These are phyloP conservation scores for Saxidomus purpurata DNA, from an alignment of 1,140 invertebrate genomes.

Conservation along the genomic window DNA sequence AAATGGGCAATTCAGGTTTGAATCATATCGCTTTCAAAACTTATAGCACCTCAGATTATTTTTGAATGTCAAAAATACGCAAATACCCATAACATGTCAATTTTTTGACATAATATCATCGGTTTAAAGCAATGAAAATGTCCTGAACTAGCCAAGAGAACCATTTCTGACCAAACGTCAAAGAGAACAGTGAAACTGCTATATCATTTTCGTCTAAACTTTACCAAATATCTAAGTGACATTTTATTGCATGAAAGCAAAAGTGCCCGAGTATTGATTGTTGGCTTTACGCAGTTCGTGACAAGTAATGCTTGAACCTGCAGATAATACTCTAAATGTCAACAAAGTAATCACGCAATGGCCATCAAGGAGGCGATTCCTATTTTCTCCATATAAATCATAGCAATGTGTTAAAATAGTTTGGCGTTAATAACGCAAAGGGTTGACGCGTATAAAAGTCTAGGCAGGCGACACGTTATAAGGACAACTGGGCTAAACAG, in stretches of 20 bases:
- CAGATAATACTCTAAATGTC: slow-evolving; percentile 1
- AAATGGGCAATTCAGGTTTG: slow-evolving; percentile 22
- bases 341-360: neutral
- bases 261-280: neutral
- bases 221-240: neutral
- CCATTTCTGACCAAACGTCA: slow-evolving; percentile 28
- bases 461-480: no score
- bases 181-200: neutral
- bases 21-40: slow-evolving; percentile 57
- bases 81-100: slow-evolving; percentile 56
- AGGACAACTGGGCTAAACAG: no score
- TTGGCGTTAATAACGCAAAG: neutral
- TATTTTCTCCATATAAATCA: neutral
- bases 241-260: neutral
- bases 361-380: neutral
- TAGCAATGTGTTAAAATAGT: neutral
- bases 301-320: neutral
- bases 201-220: slow-evolving; percentile 14
- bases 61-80: slow-evolving; percentile 50
- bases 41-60: slow-evolving; percentile 58
- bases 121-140: slow-evolving; percentile 52
- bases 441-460: no score
- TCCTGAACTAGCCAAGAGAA: neutral
- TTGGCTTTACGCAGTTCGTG: neutral
- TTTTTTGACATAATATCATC: slow-evolving; percentile 47